phyloP scores from a whole-genome alignment of 2,888 invertebrate species.

The Ennomos fuscantarius region DNA sequence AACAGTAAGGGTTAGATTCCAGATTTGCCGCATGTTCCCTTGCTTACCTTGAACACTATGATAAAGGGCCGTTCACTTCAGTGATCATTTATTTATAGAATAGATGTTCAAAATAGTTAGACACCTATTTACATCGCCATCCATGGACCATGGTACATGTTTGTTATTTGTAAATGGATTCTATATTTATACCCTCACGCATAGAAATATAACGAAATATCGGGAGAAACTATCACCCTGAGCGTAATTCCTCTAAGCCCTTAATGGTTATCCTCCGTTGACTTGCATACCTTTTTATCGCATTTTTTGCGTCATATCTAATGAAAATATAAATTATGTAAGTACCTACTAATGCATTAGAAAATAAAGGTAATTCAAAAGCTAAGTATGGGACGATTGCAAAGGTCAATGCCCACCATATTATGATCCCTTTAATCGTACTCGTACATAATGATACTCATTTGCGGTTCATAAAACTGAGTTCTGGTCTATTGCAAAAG shows the following conservation, averaged over 20 bases:
- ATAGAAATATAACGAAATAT: too few relatives aligned
- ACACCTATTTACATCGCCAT: constrained; percentile 18
- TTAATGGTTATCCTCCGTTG: too few relatives aligned
- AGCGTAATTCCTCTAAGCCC: too few relatives aligned
- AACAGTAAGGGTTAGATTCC: constrained; percentile 49
- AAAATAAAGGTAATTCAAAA: too few relatives aligned
- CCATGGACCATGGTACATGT: constrained; percentile 11
- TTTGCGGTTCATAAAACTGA: constrained; percentile 29
- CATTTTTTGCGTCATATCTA: too few relatives aligned
- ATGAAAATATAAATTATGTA: too few relatives aligned
- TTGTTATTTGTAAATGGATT: neutral
- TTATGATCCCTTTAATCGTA: constrained; percentile 11
- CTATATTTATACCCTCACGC: neutral
- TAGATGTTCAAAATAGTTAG: constrained; percentile 29
- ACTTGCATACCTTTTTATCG: too few relatives aligned
- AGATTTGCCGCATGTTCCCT: constrained; percentile 53
- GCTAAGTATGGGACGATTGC: constrained; percentile 4
- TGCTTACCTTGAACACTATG: constrained; percentile 73
- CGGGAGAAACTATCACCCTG: too few relatives aligned
- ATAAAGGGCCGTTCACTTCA: constrained; percentile 73
- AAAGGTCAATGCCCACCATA: constrained; percentile 19
- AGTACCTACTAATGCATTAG: too few relatives aligned
- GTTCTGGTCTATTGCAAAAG: constrained; percentile 31
- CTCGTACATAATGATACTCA: constrained; percentile 17
- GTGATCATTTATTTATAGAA: constrained; percentile 17